Conservation (phyloP, 2,797 vertebrate genomes). For the Phoxinus dragarum region DNA sequence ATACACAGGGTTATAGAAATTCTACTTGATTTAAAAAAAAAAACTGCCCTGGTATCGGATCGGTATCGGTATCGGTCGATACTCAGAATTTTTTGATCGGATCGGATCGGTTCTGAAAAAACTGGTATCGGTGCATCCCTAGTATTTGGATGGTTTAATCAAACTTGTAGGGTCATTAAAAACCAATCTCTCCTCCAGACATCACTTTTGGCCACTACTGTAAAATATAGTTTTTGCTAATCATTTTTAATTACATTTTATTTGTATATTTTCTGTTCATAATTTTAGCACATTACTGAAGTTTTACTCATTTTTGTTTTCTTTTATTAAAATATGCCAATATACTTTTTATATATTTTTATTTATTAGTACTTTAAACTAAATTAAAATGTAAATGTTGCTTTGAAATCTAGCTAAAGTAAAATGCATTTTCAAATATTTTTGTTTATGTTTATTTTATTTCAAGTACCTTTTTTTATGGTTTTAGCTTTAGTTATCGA, state of each 20-base stretch:
- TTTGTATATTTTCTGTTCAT: background rate
- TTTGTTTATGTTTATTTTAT: background rate
- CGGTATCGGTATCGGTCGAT: no score
- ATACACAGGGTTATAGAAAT: no score
- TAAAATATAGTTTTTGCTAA: background rate
- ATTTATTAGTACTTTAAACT: background rate
- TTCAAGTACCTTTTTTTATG: background rate
- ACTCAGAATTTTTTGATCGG: no score
- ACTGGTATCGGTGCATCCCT: no score
- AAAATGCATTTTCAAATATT: background rate
- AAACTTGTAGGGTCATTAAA: background rate
- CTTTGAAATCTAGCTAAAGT: background rate
- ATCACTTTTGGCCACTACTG: background rate
- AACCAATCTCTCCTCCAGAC: background rate
- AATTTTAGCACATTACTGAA: background rate
- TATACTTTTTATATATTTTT: background rate
- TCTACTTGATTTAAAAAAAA: no score
- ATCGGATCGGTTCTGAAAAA: no score
- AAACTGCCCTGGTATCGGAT: no score
- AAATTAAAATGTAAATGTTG: background rate
- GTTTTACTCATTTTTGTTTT: background rate
- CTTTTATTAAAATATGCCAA: background rate
- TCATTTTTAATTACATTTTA: background rate
- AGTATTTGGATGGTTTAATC: background rate
- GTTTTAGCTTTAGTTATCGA: background rate